phyloP scores from a whole-genome alignment of 2,113 vertebrate genomes.

The Scomber scombrus region DNA sequence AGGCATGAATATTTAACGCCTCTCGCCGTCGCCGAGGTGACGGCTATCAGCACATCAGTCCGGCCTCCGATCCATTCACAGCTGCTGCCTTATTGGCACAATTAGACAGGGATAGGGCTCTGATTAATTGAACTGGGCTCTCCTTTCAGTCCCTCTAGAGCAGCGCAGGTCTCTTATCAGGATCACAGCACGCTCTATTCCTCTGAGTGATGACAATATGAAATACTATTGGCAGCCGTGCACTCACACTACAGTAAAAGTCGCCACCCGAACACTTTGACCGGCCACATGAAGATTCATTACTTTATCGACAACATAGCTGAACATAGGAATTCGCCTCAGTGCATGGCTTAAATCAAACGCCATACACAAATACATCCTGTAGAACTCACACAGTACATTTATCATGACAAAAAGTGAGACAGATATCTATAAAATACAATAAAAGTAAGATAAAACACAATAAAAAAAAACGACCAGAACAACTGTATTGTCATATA shows the following conservation, averaged over 20 bases:
- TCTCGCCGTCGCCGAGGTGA: constrained; percentile 74
- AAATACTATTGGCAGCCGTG: constrained; percentile 54
- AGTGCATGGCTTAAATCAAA: background rate
- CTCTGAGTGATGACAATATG: constrained; percentile 46
- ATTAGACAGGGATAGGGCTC: constrained; percentile 71
- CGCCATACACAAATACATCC: background rate
- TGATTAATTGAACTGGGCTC: constrained; percentile 72
- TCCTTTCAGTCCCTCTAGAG: constrained; percentile 52
- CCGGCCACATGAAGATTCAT: constrained; percentile 33
- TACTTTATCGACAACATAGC: constrained; percentile 14
- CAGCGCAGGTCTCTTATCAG: constrained; percentile 38
- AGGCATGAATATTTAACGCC: constrained; percentile 83
- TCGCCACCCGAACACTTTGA: constrained; percentile 3
- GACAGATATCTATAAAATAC: background rate
- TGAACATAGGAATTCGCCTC: background rate
- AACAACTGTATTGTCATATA: background rate
- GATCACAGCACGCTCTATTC: constrained; percentile 32
- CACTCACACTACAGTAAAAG: constrained; percentile 25
- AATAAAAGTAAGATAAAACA: background rate
- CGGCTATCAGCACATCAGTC: constrained; percentile 64
- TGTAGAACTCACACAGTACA: background rate
- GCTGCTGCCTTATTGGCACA: constrained; percentile 76
- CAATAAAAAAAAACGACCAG: background rate
- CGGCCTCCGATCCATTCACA: constrained; percentile 70
- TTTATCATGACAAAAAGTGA: background rate